phyloP scores from a whole-genome alignment of 1,140 invertebrate genomes.

The Drosophila saltans region DNA sequence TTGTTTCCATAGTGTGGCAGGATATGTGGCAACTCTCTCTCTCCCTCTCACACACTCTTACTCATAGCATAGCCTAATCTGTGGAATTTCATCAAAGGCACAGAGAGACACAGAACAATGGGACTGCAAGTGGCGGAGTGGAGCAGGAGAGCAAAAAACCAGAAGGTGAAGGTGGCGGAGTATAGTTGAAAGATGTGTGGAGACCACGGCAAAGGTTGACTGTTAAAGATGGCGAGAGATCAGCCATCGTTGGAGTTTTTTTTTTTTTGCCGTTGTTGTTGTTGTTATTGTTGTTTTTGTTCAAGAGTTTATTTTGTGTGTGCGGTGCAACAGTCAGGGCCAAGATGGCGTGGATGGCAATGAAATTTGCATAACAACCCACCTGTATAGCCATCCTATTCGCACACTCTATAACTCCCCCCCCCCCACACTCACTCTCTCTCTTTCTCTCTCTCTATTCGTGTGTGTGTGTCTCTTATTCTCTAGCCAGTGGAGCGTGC shows the following conservation, averaged over 20 bases:
- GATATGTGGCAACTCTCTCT: slow-evolving; percentile 39
- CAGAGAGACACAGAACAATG: slow-evolving; percentile 62
- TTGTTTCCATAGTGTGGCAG: slow-evolving; percentile 18
- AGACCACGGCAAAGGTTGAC: slow-evolving; percentile 36
- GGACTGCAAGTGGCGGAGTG: slow-evolving; percentile 31
- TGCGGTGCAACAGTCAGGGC: slow-evolving; percentile 8
- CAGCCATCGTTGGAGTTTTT: slow-evolving; percentile 47
- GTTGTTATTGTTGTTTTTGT: not conserved
- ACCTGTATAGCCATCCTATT: slow-evolving; percentile 36
- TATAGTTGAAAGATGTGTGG: not conserved
- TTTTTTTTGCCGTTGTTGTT: not conserved
- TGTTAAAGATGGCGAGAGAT: slow-evolving; percentile 74
- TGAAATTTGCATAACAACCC: slow-evolving; percentile 49
- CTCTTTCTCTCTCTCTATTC: slow-evolving; percentile 6
- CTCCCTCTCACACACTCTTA: slow-evolving; percentile 4
- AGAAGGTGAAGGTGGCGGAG: slow-evolving; percentile 6
- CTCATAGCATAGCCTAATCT: slow-evolving; percentile 54
- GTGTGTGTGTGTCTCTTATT: not conserved
- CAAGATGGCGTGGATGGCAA: slow-evolving; percentile 4
- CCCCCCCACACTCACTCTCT: not conserved
- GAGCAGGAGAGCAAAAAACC: not conserved
- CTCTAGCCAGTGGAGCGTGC: slow-evolving; percentile 55
- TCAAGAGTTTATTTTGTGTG: not conserved
- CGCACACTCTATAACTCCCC: not conserved
- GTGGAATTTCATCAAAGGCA: slow-evolving; percentile 73